Evolutionary conservation across 2,888 invertebrate genomes (phyloP), one percentile per base, ranked within the genome.

Genomic region (Anorthoa munda): DNA sequence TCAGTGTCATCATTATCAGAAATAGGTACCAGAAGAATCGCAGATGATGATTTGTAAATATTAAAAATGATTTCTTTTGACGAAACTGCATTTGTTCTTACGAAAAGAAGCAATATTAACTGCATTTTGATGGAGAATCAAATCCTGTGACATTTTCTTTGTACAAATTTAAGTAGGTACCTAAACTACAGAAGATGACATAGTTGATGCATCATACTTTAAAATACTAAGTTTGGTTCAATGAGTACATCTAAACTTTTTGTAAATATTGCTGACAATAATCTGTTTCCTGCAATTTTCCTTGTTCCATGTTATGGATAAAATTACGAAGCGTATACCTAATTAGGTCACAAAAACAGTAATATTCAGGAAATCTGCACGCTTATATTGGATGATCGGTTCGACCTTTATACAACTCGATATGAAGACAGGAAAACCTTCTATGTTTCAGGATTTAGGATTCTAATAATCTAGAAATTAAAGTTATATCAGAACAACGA

Each of bases 231-330:
- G 15, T 46, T 58, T 45, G 2, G 18, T 7, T 26, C 11, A 23
- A 7, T 23, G 23, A 26, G 5, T 50, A 15, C 12, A n/a, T 7
- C 3, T 21, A 17, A 23, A 56, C 0, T 17, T 45, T 17, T 18
- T 3, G 7, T 18, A 3, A 17, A 15, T 46, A 21, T 13, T 51
- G 15, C 15, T 13, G 23, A 48, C 23, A 45, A 18, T 7, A 53
- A 23, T 66, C 13, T 15, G 12, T 23, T 55, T 48, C 53, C 45
- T 61, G 18, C 1, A 12, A 17, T n/a, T 61, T 76, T 55, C 39
- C 76, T 76, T 53, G 18, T 48, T 1, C 39, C 2, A 7, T 31
- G 18, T 74, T 45, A 45, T 46, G 63, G 18, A 12, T 17, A 31
- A 2, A 45, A 7, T 23, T 17, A 51, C 12, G 5, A 45, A 0